phyloP scores from a whole-genome alignment of 2,888 invertebrate species.

The Leptura quadrifasciata region DNA sequence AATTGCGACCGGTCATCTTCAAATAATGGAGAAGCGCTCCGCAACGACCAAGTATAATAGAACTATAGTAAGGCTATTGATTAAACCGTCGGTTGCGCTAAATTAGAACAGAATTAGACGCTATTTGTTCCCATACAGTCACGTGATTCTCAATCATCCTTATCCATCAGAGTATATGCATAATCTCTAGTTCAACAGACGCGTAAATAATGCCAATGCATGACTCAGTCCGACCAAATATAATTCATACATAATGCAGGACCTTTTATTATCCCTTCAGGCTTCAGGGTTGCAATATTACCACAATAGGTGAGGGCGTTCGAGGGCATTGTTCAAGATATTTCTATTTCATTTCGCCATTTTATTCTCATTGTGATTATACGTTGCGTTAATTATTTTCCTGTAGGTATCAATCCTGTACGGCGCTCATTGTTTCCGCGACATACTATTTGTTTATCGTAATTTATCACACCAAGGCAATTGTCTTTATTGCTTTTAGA shows the following conservation, averaged over 20 bases:
- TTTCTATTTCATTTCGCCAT: slow-evolving; percentile 29
- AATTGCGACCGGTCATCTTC: slow-evolving; percentile 57
- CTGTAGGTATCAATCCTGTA: slow-evolving; percentile 8
- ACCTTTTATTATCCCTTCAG: slow-evolving; percentile 42
- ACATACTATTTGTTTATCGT: too few species aligned
- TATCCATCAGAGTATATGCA: slow-evolving; percentile 56
- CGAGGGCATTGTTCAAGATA: slow-evolving; percentile 73
- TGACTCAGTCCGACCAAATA: slow-evolving; percentile 46
- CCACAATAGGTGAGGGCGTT: slow-evolving; percentile 70
- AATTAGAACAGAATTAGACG: slow-evolving; percentile 67
- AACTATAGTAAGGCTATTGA: slow-evolving; percentile 69
- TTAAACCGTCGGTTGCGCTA: slow-evolving; percentile 68
- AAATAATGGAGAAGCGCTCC: slow-evolving; percentile 57
- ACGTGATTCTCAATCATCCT: slow-evolving; percentile 61
- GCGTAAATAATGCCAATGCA: slow-evolving; percentile 50
- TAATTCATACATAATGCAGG: slow-evolving; percentile 52
- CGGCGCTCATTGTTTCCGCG: neutral
- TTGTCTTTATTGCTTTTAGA: too few species aligned
- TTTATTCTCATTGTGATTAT: slow-evolving; percentile 12
- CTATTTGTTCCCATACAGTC: slow-evolving; percentile 60
- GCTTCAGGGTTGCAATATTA: slow-evolving; percentile 39
- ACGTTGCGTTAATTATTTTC: slow-evolving; percentile 19
- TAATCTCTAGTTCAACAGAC: slow-evolving; percentile 51
- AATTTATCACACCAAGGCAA: too few species aligned
- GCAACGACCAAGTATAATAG: slow-evolving; percentile 58